Conservation (phyloP, 2,888 invertebrate species). For the Agrochola circellaris region DNA sequence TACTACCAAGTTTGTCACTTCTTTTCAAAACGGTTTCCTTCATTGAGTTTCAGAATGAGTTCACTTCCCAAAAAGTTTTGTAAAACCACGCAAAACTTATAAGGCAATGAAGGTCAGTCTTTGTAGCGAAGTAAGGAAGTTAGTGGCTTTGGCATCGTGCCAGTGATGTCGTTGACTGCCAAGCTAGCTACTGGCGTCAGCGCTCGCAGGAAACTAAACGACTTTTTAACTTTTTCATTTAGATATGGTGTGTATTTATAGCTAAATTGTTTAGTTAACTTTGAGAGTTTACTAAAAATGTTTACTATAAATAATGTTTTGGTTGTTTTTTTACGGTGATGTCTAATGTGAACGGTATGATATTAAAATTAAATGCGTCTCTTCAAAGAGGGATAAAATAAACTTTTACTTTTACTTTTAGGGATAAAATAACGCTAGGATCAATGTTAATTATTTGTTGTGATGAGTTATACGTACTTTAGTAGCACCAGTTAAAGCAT, state of each 20-base stretch:
- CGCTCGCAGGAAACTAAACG: conserved; percentile 60
- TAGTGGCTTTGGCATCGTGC: conserved; percentile 58
- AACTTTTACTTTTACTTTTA: no score
- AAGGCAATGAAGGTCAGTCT: conserved; percentile 28
- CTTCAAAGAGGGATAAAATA: conserved; percentile 13
- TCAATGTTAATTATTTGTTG: neutral
- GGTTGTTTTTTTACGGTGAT: conserved; percentile 20
- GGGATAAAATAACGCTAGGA: no score
- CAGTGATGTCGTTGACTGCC: conserved; percentile 64
- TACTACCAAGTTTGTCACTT: neutral
- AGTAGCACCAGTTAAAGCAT: no score
- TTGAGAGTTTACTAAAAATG: conserved; percentile 16
- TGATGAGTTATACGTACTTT: neutral
- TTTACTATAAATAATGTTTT: conserved; percentile 6
- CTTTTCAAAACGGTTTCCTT: neutral
- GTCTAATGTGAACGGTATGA: neutral
- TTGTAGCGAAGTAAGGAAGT: conserved; percentile 53
- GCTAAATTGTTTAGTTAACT: conserved; percentile 42
- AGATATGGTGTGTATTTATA: conserved; percentile 29
- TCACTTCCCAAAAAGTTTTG: neutral
- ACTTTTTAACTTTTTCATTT: conserved; percentile 42
- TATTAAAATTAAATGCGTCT: conserved; percentile 11
- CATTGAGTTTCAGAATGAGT: neutral
- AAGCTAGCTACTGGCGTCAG: conserved; percentile 46
- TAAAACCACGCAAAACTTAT: neutral